Evolutionary conservation across 2,797 vertebrate species (phyloP).

Genomic region (Hippopotamyrus pictus): DNA sequence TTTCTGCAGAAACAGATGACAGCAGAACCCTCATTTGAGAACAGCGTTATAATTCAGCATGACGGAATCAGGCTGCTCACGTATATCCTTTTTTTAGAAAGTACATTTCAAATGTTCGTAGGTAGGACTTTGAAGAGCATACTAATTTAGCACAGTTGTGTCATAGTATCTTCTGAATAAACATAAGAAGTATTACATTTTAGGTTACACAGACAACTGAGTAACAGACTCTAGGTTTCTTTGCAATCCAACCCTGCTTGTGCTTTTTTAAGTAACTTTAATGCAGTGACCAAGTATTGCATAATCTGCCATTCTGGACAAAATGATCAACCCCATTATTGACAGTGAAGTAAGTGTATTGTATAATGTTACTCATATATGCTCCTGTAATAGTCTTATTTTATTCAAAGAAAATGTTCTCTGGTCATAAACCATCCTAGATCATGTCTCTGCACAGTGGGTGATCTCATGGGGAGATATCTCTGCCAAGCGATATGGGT

Average conservation of each 20-base stretch:
- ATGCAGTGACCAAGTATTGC: neutral
- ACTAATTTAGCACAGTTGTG: neutral
- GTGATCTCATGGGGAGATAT: neutral
- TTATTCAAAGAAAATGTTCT: neutral
- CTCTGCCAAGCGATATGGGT: neutral
- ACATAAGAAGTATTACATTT: neutral
- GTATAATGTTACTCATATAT: neutral
- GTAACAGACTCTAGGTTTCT: neutral
- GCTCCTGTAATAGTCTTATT: neutral
- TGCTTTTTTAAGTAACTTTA: neutral
- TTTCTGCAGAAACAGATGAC: neutral
- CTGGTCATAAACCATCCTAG: neutral
- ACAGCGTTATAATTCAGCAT: neutral
- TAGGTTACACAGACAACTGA: neutral
- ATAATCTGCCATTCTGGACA: neutral
- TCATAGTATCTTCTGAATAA: neutral
- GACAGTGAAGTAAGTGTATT: neutral
- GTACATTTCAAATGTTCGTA: neutral
- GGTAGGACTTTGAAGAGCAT: neutral
- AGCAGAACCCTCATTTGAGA: neutral
- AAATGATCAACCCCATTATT: neutral
- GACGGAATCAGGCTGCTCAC: neutral
- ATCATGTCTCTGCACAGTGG: neutral
- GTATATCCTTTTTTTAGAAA: neutral
- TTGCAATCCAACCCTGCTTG: neutral